Evolutionary conservation across 2,797 vertebrate genomes (phyloP).

Genomic region (Malacoctenus gilli): DNA sequence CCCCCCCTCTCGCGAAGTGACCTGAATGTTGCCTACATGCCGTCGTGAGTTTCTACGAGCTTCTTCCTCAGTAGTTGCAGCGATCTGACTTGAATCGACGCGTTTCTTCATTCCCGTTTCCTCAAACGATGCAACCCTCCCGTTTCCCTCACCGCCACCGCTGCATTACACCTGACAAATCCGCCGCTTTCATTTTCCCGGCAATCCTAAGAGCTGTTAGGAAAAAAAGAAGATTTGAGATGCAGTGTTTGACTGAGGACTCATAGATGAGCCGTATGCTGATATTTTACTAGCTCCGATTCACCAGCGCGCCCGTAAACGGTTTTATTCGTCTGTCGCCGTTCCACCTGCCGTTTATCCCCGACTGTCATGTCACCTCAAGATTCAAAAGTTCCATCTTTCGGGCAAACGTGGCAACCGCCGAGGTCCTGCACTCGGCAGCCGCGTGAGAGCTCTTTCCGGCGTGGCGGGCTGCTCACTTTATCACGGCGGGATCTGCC

Average conservation of each 20-base stretch:
- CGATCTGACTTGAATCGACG: too few relatives aligned
- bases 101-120: too few relatives aligned
- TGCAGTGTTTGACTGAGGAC: background rate
- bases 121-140: background rate
- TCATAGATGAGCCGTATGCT: background rate
- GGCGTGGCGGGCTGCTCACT: constrained; percentile 34
- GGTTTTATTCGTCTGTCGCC: background rate
- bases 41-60: too few relatives aligned
- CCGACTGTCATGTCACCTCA: background rate
- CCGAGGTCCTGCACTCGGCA: constrained; percentile 5
- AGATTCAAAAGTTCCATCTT: constrained; percentile 8
- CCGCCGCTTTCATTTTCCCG: too few relatives aligned
- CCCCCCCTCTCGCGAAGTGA: too few relatives aligned
- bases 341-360: background rate
- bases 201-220: too few relatives aligned
- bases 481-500: constrained; percentile 47
- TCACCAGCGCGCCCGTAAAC: constrained; percentile 6
- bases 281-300: background rate
- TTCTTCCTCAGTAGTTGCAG: too few relatives aligned
- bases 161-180: constrained; percentile 5
- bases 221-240: too few relatives aligned
- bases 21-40: too few relatives aligned
- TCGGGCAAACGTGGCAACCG: background rate
- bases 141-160: constrained; percentile 9
- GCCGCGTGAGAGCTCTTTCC: constrained; percentile 29